Conservation (phyloP, 2,888 invertebrate species). For the Drosophila ustulata region DNA sequence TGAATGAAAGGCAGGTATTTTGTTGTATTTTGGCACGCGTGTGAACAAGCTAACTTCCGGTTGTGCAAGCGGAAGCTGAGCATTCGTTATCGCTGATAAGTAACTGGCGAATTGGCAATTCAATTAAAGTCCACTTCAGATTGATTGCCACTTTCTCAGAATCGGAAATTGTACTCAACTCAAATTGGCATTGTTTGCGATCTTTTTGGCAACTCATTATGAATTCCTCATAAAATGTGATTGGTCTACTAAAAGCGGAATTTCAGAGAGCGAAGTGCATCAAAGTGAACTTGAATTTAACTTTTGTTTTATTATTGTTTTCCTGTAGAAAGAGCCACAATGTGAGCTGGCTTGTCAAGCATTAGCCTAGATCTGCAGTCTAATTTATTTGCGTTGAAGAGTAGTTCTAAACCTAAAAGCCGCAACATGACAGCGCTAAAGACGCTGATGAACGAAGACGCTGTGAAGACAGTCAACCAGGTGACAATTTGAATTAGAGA, state of each 20-base stretch:
- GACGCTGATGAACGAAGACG: not conserved
- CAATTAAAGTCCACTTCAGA: constrained; percentile 33
- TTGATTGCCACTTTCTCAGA: constrained; percentile 42
- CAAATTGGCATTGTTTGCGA: not conserved
- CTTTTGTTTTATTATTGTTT: too few relatives aligned
- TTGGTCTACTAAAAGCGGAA: too few relatives aligned
- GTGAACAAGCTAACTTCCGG: constrained; percentile 45
- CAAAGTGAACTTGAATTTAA: too few relatives aligned
- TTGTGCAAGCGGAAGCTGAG: constrained; percentile 19
- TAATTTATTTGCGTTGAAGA: not conserved
- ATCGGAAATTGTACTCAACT: constrained; percentile 6
- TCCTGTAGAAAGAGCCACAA: not conserved
- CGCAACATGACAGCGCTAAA: not conserved
- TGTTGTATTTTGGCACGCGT: constrained; percentile 42
- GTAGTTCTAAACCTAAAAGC: not conserved
- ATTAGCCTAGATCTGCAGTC: not conserved
- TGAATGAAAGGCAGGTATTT: not conserved
- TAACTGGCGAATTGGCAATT: constrained; percentile 32
- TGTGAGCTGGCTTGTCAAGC: not conserved
- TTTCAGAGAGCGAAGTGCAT: too few relatives aligned
- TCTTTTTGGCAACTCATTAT: not conserved
- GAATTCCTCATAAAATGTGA: not conserved
- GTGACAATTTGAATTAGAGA: not conserved
- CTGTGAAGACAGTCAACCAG: not conserved
- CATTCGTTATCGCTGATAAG: constrained; percentile 47